Evolutionary conservation across 2,797 vertebrate species (phyloP), one percentile per base, ranked within the genome.

Genomic region (Coluber constrictor): DNA sequence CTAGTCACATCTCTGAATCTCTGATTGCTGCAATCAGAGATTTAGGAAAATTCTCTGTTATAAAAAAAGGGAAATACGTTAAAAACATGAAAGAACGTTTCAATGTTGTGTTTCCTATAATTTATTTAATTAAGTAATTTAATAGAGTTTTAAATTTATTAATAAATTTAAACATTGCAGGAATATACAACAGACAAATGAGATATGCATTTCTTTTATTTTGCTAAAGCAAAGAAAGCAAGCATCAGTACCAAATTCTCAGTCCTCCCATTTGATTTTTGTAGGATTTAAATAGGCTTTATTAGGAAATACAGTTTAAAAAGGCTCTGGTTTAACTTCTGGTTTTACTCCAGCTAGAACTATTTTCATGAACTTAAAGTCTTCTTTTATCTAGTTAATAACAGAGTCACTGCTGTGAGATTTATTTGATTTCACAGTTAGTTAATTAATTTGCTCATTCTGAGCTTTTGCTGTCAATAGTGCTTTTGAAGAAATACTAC

Each of bases 361-460:
- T 91, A 89, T 54, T 94, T 86, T 61, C 63, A 51, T 93, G 95
- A 96, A 59, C 94, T 95, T 96, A 92, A 95, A 92, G 93, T 93
- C 93, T 96, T 60, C 90, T 96, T 96, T 95, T 93, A 94, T 95
- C 96, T 92, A 57, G 93, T 92, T 92, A 91, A 95, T 95, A 92
- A 61, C 13, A 94, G 95, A 97, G 96, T 97, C 96, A 94, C 95
- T 63, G 95, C 96, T 96, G 96, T 55, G 96, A 97, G 96, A 97
- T 96, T 96, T 95, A 97, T 97, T 96, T 96, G 97, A 97, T 97
- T 97, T 96, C 94, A 90, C 95, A 95, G 96, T 95, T 95, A 95
- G 92, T 93, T 97, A 97, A 97, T 97, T 97, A 98, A 97, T 97
- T 96, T 96, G 96, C 94, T 97, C 96, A 60, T 97, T 97, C 95